These are phyloP conservation scores for Bilobella aurantiaca DNA, from an alignment of 1,140 invertebrate species.

Conservation along the genomic window DNA sequence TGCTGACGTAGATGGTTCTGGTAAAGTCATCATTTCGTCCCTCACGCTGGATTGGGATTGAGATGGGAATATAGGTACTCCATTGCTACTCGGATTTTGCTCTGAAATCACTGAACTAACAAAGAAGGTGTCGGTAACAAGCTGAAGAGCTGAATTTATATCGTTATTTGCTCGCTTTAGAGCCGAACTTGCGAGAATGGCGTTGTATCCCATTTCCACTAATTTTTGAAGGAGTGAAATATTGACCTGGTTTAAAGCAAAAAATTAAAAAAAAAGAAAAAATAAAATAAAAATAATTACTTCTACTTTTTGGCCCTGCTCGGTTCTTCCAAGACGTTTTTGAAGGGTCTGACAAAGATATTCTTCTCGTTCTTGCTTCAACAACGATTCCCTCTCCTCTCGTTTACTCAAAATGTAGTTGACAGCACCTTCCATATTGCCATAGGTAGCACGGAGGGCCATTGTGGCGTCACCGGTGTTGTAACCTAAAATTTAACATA, in stretches of 20 bases:
- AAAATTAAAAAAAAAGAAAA: not conserved
- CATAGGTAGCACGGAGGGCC: conserved; percentile 51
- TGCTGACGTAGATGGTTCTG: too few relatives aligned
- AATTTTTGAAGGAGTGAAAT: conserved; percentile 47
- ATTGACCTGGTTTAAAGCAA: conserved; percentile 45
- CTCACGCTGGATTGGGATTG: not conserved
- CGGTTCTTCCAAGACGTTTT: conserved; percentile 42
- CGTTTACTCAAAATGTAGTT: conserved; percentile 51
- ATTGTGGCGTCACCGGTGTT: conserved; percentile 51
- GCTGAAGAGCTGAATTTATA: conserved; percentile 51
- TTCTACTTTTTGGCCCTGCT: conserved; percentile 39
- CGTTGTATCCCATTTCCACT: conserved; percentile 55
- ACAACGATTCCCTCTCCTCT: conserved; percentile 45
- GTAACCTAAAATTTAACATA: conserved; percentile 46
- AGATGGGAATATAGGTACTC: not conserved
- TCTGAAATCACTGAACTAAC: conserved; percentile 40
- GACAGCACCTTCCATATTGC: conserved; percentile 51
- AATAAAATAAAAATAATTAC: not conserved
- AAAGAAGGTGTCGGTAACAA: conserved; percentile 47
- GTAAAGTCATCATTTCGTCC: too few relatives aligned
- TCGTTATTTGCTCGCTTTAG: conserved; percentile 56
- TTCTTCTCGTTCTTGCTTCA: conserved; percentile 44
- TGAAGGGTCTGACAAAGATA: conserved; percentile 45
- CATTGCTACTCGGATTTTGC: conserved; percentile 17
- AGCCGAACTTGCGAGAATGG: conserved; percentile 47